phyloP scores from a whole-genome alignment of 2,888 invertebrate species.

The Oxystoma pomonae region DNA sequence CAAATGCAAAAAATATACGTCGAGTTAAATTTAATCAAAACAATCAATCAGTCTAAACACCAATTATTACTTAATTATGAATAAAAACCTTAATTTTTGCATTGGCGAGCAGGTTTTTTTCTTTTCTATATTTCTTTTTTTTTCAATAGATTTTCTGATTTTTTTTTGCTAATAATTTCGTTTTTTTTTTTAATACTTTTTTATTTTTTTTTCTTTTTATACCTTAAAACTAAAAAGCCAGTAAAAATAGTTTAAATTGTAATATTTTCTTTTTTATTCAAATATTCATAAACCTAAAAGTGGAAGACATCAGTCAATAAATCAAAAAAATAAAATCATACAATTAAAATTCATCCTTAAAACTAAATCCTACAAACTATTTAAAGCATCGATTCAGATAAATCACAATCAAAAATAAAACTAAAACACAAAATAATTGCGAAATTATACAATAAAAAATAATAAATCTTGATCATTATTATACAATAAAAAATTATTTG shows the following conservation, averaged over 20 bases:
- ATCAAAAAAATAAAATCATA: background rate
- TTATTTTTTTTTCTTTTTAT: no score
- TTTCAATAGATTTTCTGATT: no score
- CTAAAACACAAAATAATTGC: background rate
- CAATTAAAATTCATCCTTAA: background rate
- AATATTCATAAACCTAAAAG: background rate
- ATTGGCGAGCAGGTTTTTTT: no score
- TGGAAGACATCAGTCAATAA: background rate
- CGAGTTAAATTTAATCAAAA: no score
- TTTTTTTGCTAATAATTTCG: no score
- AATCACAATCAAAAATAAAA: background rate
- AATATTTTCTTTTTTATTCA: slow-evolving; percentile 11
- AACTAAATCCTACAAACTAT: background rate
- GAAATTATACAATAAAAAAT: background rate
- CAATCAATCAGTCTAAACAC: no score
- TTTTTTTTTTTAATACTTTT: no score
- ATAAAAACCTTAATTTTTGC: no score
- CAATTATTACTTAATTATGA: no score
- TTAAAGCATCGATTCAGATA: background rate
- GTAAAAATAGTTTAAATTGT: slow-evolving; percentile 1
- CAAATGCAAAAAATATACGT: no score
- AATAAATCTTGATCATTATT: background rate
- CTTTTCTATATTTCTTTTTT: no score
- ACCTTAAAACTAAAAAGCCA: slow-evolving; percentile 4
- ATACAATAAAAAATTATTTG: slow-evolving; percentile 18